Conservation (phyloP, 2,888 invertebrate species). For the Hydraecia micacea region DNA sequence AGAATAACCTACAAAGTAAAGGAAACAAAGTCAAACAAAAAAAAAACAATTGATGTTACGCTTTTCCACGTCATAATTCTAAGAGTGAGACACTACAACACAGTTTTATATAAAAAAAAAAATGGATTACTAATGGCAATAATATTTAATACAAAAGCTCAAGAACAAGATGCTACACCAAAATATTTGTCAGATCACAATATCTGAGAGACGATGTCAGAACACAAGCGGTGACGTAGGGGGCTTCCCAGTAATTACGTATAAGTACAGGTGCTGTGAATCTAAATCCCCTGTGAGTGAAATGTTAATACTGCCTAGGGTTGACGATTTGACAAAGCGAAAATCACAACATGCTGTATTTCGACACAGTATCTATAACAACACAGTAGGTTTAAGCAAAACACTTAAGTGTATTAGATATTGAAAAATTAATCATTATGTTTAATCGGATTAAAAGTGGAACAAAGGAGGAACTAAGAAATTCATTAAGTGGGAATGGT, state of each 20-base stretch:
- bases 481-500: neutral
- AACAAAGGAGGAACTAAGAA: neutral
- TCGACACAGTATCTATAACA: neutral
- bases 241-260: constrained; percentile 44
- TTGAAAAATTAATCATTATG: neutral
- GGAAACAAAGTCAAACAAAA: neutral
- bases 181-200: constrained; percentile 17
- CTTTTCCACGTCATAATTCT: neutral
- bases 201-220: constrained; percentile 8
- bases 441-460: neutral
- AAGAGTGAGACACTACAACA: neutral
- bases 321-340: constrained; percentile 72
- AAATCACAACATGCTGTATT: constrained; percentile 24
- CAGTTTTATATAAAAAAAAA: neutral
- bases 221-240: constrained; percentile 18
- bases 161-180: neutral
- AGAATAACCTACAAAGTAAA: neutral
- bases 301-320: constrained; percentile 74
- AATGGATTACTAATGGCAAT: neutral
- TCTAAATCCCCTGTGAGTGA: constrained; percentile 77
- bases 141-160: neutral
- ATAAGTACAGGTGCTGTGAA: constrained; percentile 52
- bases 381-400: neutral
- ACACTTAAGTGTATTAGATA: neutral
- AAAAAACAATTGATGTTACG: neutral